Percentiles rank a stretch among this genome's conserved stretches.
Evolutionary conservation across 2,888 invertebrate genomes (phyloP).

Genomic region (Calameuta filiformis): DNA sequence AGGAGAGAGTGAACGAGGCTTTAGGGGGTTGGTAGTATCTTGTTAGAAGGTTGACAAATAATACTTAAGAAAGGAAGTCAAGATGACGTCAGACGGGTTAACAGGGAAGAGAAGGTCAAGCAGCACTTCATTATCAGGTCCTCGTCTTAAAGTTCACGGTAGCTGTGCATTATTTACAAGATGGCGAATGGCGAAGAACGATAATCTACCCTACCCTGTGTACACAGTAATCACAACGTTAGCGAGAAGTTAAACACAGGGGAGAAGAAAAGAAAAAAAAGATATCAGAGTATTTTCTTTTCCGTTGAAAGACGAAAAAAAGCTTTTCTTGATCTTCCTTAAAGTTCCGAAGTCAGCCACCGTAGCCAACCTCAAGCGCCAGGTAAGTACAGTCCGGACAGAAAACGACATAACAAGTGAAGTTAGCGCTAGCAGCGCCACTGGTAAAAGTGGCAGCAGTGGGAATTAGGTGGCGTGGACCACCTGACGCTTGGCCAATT

Average conservation of each 20-base stretch:
- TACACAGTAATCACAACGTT: neutral
- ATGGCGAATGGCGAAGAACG: neutral
- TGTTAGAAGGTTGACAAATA: neutral
- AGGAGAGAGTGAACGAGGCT: neutral
- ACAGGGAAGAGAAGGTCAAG: conserved; percentile 31
- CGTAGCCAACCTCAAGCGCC: neutral
- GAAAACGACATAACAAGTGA: neutral
- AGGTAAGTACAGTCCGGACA: neutral
- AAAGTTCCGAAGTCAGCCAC: neutral
- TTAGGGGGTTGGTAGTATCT: neutral
- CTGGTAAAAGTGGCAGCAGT: neutral
- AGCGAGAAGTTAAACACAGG: neutral
- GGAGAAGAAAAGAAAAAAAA: neutral
- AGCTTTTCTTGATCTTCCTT: neutral
- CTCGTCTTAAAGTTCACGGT: neutral
- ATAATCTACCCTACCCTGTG: neutral
- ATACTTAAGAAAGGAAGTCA: neutral
- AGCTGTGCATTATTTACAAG: neutral
- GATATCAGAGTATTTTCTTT: neutral
- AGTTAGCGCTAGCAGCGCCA: neutral
- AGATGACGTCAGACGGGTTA: neutral
- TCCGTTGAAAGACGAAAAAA: neutral
- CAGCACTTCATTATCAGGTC: conserved; percentile 16
- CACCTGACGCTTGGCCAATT: neutral
- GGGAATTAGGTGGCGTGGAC: neutral